Percentiles rank a stretch among this genome's conserved stretches.
Evolutionary conservation across 2,797 vertebrate species (phyloP).

Genomic region (Chloroceryle inda): DNA sequence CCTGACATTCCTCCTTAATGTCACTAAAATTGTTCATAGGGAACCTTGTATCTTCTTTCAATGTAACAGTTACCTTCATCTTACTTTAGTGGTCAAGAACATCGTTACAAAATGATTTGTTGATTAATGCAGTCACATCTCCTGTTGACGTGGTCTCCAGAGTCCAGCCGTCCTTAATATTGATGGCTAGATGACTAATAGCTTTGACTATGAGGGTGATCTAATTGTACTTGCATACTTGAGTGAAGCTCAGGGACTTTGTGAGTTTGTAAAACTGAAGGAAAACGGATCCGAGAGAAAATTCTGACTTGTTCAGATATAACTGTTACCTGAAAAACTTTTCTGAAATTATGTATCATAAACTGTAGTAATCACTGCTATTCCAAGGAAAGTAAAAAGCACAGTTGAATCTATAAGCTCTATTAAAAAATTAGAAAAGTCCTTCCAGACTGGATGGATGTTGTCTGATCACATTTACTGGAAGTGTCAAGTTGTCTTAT

Average conservation of each 20-base stretch:
- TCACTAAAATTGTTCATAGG: neutral
- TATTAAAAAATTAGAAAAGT: neutral
- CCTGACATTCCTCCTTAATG: neutral
- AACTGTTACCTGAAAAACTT: neutral
- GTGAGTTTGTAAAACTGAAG: neutral
- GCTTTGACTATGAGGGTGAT: neutral
- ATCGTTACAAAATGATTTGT: neutral
- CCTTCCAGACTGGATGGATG: neutral
- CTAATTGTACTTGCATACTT: neutral
- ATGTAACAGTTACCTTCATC: neutral
- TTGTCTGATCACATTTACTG: neutral
- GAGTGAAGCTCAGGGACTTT: neutral
- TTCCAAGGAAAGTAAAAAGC: neutral
- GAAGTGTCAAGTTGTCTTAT: constrained; percentile 20
- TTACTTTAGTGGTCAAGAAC: neutral
- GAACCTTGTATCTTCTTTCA: neutral
- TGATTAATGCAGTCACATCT: neutral
- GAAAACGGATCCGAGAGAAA: neutral
- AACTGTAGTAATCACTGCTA: neutral
- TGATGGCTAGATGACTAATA: neutral
- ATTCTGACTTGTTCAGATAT: neutral
- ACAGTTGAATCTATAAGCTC: neutral
- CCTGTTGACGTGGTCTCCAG: neutral
- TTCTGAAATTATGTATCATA: neutral
- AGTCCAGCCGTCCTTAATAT: neutral